Percentiles rank a stretch among this genome's conserved stretches.
Conservation (phyloP, 2,113 vertebrate genomes). For the Meleagris gallopavo region DNA sequence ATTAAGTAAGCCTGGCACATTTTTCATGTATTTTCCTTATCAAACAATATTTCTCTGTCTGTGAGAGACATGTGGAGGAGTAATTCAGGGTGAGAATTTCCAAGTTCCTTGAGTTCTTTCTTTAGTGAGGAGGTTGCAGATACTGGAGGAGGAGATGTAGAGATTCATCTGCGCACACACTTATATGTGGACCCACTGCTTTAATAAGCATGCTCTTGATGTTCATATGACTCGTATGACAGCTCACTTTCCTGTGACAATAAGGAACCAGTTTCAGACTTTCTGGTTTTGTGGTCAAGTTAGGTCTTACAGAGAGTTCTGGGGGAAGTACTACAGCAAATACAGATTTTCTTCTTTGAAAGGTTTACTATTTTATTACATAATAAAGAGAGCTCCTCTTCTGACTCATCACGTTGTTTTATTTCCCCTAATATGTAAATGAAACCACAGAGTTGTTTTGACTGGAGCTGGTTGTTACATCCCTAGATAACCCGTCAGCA, state of each 20-base stretch:
- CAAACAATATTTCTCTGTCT: not conserved
- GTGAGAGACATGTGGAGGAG: not conserved
- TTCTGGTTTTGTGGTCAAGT: constrained; percentile 34
- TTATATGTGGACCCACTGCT: fast-evolving
- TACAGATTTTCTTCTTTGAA: not conserved
- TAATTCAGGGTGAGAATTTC: not conserved
- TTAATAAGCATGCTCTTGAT: not conserved
- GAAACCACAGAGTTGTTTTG: constrained; percentile 55
- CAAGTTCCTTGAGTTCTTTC: not conserved
- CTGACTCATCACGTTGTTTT: constrained; percentile 15
- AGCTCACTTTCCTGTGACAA: not conserved
- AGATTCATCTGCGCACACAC: fast-evolving
- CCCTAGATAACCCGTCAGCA: not conserved
- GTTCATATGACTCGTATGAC: fast-evolving
- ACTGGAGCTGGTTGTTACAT: not conserved
- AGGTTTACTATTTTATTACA: not conserved
- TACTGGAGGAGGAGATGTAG: not conserved
- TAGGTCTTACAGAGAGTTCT: not conserved
- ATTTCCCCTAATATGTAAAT: constrained; percentile 34
- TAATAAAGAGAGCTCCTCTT: not conserved
- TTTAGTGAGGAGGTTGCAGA: not conserved
- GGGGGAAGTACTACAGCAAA: constrained; percentile 22
- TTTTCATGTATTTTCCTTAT: not conserved
- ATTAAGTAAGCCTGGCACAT: not conserved
- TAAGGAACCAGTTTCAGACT: not conserved